A percentile compares a stretch with the other conserved stretches of the same genome.
phyloP scores from a whole-genome alignment of 64 coral and sea anemone species.

The Stylophora pistillata region DNA sequence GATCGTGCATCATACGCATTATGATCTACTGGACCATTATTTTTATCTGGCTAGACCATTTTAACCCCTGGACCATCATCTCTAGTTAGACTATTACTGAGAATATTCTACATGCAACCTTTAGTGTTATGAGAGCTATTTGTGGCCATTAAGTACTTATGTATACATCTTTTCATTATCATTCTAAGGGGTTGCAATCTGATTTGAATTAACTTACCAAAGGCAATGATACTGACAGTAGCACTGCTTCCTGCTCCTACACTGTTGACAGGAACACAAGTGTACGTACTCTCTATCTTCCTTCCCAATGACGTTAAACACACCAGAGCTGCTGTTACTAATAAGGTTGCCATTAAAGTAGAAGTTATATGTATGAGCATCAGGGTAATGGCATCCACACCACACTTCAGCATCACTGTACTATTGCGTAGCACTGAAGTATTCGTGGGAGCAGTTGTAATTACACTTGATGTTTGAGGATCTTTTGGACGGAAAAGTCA shows the following conservation, averaged over 20 bases:
- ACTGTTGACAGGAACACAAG: conserved; percentile 13
- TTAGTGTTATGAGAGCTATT: too few relatives aligned
- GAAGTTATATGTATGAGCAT: background rate
- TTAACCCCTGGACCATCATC: too few relatives aligned
- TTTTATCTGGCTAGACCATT: too few relatives aligned
- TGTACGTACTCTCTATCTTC: background rate
- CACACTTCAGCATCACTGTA: background rate
- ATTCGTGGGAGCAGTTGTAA: background rate
- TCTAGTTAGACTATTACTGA: too few relatives aligned
- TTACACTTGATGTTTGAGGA: background rate
- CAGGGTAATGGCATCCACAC: background rate
- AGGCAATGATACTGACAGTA: background rate
- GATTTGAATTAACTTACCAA: conserved; percentile 14
- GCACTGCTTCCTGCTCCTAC: background rate
- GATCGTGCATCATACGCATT: too few relatives aligned
- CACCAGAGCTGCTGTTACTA: background rate
- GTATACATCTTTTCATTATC: too few relatives aligned
- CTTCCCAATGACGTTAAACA: conserved; percentile 5
- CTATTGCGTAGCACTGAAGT: background rate
- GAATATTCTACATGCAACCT: too few relatives aligned
- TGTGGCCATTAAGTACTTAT: too few relatives aligned
- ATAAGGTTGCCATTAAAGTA: background rate
- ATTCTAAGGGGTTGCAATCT: too few relatives aligned
- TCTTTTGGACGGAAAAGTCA: background rate
- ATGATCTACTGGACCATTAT: too few relatives aligned